These are phyloP conservation scores for Timandra comae DNA, from an alignment of 2,888 invertebrate genomes.

Conservation along the genomic window DNA sequence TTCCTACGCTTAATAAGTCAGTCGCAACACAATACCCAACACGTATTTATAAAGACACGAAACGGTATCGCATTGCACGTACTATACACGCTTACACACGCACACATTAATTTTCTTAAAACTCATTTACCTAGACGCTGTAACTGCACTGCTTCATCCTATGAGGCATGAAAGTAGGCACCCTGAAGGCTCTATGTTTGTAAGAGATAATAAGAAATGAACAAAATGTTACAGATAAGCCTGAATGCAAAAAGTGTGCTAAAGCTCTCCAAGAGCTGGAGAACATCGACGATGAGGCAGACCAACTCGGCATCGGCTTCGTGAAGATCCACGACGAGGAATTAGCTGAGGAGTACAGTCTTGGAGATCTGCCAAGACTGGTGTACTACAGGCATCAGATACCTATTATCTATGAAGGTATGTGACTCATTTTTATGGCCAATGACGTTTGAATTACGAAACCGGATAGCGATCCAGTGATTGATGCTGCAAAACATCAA, in stretches of 20 bases:
- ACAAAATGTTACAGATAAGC: constrained; percentile 88
- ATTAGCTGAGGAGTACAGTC: constrained; percentile 93
- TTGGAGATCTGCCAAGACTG: constrained; percentile 90
- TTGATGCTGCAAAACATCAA: constrained; percentile 28
- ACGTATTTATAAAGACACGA: constrained; percentile 14
- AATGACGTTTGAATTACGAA: constrained; percentile 42
- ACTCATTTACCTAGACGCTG: constrained; percentile 45
- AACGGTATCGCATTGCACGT: constrained; percentile 22
- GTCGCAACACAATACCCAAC: constrained; percentile 15
- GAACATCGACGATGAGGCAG: constrained; percentile 96
- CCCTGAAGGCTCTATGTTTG: not conserved
- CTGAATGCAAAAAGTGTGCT: constrained; percentile 93
- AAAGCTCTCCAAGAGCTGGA: constrained; percentile 93
- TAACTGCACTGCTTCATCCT: constrained; percentile 67
- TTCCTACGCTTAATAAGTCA: constrained; percentile 17
- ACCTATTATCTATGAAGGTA: constrained; percentile 96
- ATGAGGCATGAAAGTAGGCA: constrained; percentile 47
- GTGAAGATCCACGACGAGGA: constrained; percentile 95
- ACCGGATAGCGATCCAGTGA: constrained; percentile 30
- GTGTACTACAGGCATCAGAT: constrained; percentile 96
- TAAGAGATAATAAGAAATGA: too few relatives aligned
- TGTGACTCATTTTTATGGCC: constrained; percentile 49
- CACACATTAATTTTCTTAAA: constrained; percentile 50
- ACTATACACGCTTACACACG: constrained; percentile 33
- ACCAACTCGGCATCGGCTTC: constrained; percentile 94